These are phyloP conservation scores for Tautogolabrus adspersus DNA, from an alignment of 2,113 vertebrate genomes.

Conservation along the genomic window DNA sequence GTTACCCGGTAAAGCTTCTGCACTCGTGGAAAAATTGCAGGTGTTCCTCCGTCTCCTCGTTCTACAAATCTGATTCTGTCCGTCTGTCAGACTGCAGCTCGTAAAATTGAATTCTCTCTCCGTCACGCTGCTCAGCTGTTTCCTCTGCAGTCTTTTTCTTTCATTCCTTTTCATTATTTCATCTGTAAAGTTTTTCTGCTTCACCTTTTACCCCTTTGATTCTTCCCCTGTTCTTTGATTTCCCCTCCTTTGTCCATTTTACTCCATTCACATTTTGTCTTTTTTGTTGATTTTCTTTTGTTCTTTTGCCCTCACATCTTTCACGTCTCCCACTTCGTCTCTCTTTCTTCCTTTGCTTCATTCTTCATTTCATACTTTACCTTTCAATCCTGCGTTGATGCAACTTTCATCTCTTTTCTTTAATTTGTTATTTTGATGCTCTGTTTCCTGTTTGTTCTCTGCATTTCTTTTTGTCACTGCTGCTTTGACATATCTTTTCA, in stretches of 20 bases:
- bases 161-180: not conserved
- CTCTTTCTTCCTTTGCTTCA: not conserved
- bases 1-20: conserved; percentile 29
- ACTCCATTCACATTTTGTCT: too few relatives aligned
- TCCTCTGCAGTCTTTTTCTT: not conserved
- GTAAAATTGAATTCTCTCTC: not conserved
- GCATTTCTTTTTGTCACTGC: too few relatives aligned
- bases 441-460: not conserved
- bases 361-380: not conserved
- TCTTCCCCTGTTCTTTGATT: not conserved
- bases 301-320: too few relatives aligned
- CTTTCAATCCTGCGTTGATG: not conserved
- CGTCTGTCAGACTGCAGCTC: not conserved
- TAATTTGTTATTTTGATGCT: too few relatives aligned
- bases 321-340: too few relatives aligned
- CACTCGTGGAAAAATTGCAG: conserved; percentile 50
- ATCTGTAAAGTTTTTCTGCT: not conserved
- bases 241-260: not conserved
- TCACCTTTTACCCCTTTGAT: not conserved
- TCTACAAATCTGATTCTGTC: conserved; percentile 24
- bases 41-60: conserved; percentile 37
- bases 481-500: too few relatives aligned
- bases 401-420: not conserved
- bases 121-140: not conserved
- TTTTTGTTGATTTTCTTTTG: too few relatives aligned